These are phyloP conservation scores for human (Homo sapiens) DNA, from an alignment of 2,113 vertebrate species.

Conservation along the genomic window GRCh38 chr4:127398001-127398500, in stretches of 20 bases:
- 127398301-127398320: neutral
- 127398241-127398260: neutral
- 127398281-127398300: constrained; percentile 42
- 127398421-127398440: constrained; percentile 67
- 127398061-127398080: constrained; percentile 60
- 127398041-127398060: constrained; percentile 67
- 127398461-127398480: constrained; percentile 76
- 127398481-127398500: constrained; percentile 74
- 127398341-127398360: constrained; percentile 45
- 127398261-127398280: neutral
- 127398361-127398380: constrained; percentile 44
- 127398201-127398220: constrained; percentile 25
- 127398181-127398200: neutral
- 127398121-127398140: constrained; percentile 48
- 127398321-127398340: neutral
- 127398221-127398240: constrained; percentile 22
- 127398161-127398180: neutral
- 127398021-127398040: constrained; percentile 55
- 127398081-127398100: constrained; percentile 21
- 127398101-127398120: constrained; percentile 61
- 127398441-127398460: constrained; percentile 77
- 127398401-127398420: constrained; percentile 47
- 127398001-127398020: constrained; percentile 63
- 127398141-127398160: constrained; percentile 3
- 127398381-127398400: constrained; percentile 24